Conservation (phyloP, 2,113 vertebrate genomes). For the Alexandromys fortis region DNA sequence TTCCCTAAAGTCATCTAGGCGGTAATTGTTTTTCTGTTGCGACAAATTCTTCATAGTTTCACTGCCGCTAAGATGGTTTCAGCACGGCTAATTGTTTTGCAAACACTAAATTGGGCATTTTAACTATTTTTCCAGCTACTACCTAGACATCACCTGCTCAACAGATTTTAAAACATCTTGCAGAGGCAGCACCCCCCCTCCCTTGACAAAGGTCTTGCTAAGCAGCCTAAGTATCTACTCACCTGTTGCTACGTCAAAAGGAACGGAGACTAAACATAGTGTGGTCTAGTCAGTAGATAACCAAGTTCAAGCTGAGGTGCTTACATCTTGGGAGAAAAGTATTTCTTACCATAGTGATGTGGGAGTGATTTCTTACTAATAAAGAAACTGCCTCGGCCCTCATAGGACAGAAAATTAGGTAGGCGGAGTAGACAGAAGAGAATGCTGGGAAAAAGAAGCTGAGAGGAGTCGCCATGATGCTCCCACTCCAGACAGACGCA, state of each 20-base stretch:
- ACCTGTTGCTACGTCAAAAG: neutral
- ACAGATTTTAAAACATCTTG: conserved; percentile 53
- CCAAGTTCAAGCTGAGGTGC: neutral
- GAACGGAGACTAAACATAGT: neutral
- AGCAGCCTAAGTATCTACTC: neutral
- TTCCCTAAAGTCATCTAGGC: conserved; percentile 47
- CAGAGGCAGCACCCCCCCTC: neutral
- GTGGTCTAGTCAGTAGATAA: neutral
- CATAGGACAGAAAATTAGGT: no score
- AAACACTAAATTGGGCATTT: neutral
- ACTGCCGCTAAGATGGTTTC: neutral
- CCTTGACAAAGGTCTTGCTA: neutral
- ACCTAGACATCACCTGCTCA: conserved; percentile 39
- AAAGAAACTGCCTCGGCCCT: no score
- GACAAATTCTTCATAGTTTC: neutral
- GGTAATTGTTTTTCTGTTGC: conserved; percentile 35
- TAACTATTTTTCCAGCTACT: conserved; percentile 28
- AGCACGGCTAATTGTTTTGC: conserved; percentile 61
- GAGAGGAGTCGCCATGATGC: no score
- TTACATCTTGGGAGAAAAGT: neutral
- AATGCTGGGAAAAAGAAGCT: no score
- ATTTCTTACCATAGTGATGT: neutral
- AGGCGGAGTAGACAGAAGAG: no score
- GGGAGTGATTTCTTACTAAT: no score
- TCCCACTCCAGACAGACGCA: no score